phyloP scores from a whole-genome alignment of 2,797 vertebrate species.

The Neosilurus mollespiculum region DNA sequence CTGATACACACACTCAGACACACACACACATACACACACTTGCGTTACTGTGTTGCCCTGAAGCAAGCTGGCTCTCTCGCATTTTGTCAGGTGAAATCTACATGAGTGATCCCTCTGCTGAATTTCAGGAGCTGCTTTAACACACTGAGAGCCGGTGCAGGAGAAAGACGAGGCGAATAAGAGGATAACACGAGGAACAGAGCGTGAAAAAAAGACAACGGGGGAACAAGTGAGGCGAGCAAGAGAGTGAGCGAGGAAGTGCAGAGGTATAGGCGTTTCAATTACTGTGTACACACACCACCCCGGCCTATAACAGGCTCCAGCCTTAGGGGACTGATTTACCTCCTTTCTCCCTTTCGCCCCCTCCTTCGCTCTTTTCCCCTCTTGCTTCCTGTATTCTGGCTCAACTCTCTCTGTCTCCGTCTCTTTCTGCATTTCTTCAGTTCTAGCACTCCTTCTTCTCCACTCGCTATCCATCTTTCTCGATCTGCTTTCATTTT shows the following conservation, averaged over 20 bases:
- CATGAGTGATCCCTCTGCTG: constrained; percentile 41
- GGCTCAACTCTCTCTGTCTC: not conserved
- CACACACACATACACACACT: not conserved
- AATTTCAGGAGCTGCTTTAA: constrained; percentile 6
- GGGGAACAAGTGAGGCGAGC: constrained; percentile 10
- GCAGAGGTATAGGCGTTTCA: constrained; percentile 69
- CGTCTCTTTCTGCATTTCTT: not conserved
- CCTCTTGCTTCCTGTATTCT: constrained; percentile 42
- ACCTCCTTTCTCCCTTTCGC: constrained; percentile 61
- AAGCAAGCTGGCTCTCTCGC: not conserved
- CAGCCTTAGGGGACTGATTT: constrained; percentile 64
- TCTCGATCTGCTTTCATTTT: not conserved
- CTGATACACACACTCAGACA: not conserved
- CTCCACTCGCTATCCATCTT: not conserved
- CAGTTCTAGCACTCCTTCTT: not conserved
- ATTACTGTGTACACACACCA: constrained; percentile 73
- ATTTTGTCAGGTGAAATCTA: constrained; percentile 58
- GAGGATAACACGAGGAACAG: constrained; percentile 40
- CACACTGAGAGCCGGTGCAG: constrained; percentile 26
- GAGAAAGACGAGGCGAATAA: constrained; percentile 28
- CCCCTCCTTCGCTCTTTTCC: constrained; percentile 57
- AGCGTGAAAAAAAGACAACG: constrained; percentile 31
- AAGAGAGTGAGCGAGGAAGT: constrained; percentile 36
- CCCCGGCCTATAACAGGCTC: constrained; percentile 72
- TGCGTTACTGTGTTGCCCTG: not conserved